These are phyloP conservation scores for Ditylenchus dipsaci DNA, from an alignment of 1,140 invertebrate genomes.

Conservation along the genomic window DNA sequence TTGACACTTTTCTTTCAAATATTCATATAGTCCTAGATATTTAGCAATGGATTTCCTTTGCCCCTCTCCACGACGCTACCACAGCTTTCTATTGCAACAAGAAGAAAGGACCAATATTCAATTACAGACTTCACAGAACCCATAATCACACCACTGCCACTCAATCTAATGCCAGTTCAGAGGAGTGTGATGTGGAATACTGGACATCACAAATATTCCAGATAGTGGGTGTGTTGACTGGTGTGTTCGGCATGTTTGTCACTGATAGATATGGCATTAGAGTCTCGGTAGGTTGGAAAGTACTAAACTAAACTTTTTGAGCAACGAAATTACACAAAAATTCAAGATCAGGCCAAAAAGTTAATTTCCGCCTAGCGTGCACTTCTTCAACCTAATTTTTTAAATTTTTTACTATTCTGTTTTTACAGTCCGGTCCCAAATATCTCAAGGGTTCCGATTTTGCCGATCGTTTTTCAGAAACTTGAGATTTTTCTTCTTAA, in stretches of 20 bases:
- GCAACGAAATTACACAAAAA: too few relatives aligned
- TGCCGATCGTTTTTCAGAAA: too few relatives aligned
- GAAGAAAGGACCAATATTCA: not conserved
- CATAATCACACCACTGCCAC: not conserved
- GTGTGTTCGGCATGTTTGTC: slow-evolving; percentile 54
- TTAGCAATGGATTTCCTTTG: slow-evolving; percentile 56
- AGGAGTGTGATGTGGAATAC: slow-evolving; percentile 38
- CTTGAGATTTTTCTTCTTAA: too few relatives aligned
- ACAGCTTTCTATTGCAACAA: slow-evolving; percentile 48
- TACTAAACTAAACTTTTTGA: too few relatives aligned
- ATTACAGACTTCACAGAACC: not conserved
- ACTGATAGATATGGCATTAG: slow-evolving; percentile 54
- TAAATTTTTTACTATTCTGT: too few relatives aligned
- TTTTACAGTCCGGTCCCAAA: too few relatives aligned
- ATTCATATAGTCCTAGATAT: slow-evolving; percentile 11
- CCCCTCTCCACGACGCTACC: slow-evolving; percentile 43
- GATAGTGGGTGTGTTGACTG: slow-evolving; percentile 50
- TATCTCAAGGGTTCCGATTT: too few relatives aligned
- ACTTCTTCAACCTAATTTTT: too few relatives aligned
- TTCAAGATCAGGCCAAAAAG: too few relatives aligned
- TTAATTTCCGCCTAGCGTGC: too few relatives aligned
- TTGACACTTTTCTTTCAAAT: not conserved
- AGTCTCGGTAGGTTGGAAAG: slow-evolving; percentile 46
- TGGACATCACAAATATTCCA: slow-evolving; percentile 55
- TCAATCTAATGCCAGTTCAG: not conserved